phyloP scores from a whole-genome alignment of 2,888 invertebrate species.

The Xestia ashworthii region DNA sequence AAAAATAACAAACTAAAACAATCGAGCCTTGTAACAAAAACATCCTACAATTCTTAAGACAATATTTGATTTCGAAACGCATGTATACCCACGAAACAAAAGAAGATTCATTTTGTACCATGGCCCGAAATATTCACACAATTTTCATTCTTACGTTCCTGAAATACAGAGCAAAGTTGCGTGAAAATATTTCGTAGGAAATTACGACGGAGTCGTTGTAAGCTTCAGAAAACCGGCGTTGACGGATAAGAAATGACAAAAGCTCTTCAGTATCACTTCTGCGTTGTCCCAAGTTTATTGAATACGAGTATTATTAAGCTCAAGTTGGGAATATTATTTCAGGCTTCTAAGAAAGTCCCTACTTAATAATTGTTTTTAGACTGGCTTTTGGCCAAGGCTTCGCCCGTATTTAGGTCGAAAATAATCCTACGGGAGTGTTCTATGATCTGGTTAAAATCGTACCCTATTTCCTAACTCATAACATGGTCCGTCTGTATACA shows the following conservation, averaged over 20 bases:
- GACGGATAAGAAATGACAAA: slow-evolving; percentile 63
- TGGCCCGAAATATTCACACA: not conserved
- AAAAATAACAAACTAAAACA: slow-evolving; percentile 25
- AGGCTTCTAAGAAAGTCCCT: slow-evolving; percentile 8
- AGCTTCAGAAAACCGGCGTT: slow-evolving; percentile 42
- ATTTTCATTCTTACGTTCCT: not conserved
- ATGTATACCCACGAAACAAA: slow-evolving; percentile 38
- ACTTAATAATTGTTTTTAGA: slow-evolving; percentile 34
- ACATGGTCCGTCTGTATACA: not conserved
- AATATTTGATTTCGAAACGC: slow-evolving; percentile 57
- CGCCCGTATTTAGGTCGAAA: not conserved
- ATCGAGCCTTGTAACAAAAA: slow-evolving; percentile 15
- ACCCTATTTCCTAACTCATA: not conserved
- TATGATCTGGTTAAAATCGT: not conserved
- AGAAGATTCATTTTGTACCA: slow-evolving; percentile 35
- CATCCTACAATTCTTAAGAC: slow-evolving; percentile 34
- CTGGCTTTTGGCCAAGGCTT: not conserved
- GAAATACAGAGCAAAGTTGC: slow-evolving; percentile 29
- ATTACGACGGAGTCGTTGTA: slow-evolving; percentile 19
- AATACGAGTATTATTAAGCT: slow-evolving; percentile 53
- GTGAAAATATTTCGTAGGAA: slow-evolving; percentile 23
- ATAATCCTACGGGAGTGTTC: not conserved
- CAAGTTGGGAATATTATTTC: slow-evolving; percentile 48
- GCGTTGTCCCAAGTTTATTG: slow-evolving; percentile 56
- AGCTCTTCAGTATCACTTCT: slow-evolving; percentile 57